Conservation (phyloP, 1,140 invertebrate species). For the Drosophila punjabiensis region DNA sequence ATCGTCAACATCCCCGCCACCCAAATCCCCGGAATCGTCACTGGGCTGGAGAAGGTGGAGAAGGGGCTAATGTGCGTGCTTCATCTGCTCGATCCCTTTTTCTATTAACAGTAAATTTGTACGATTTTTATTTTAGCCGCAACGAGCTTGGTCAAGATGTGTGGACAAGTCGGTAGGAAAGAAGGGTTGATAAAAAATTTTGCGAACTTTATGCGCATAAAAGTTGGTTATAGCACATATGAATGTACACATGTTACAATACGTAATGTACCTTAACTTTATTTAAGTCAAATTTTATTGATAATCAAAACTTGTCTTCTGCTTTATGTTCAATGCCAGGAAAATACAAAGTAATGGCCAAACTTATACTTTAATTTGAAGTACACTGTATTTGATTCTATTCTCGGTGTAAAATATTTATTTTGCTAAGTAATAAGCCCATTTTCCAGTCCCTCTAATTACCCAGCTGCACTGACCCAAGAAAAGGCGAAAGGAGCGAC, state of each 20-base stretch:
- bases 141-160: constrained; percentile 44
- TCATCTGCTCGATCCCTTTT: constrained; percentile 70
- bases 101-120: constrained; percentile 84
- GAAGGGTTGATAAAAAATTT: background rate
- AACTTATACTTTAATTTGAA: background rate
- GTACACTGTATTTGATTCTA: background rate
- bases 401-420: background rate
- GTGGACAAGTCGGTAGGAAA: constrained; percentile 13
- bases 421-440: background rate
- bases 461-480: constrained; percentile 35
- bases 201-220: background rate
- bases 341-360: too few species aligned
- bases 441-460: constrained; percentile 40
- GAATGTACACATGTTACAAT: background rate
- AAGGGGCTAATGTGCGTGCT: constrained; percentile 63
- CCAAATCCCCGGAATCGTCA: constrained; percentile 23
- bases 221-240: background rate
- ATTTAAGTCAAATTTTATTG: background rate
- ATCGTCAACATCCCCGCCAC: constrained; percentile 35
- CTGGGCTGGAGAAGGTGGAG: constrained; percentile 13
- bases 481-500: constrained; percentile 2
- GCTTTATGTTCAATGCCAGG: too few species aligned
- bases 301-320: too few species aligned
- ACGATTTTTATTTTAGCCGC: constrained; percentile 65
- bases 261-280: background rate